phyloP scores from a whole-genome alignment of 2,113 vertebrate species.

The Orthonyx spaldingii region DNA sequence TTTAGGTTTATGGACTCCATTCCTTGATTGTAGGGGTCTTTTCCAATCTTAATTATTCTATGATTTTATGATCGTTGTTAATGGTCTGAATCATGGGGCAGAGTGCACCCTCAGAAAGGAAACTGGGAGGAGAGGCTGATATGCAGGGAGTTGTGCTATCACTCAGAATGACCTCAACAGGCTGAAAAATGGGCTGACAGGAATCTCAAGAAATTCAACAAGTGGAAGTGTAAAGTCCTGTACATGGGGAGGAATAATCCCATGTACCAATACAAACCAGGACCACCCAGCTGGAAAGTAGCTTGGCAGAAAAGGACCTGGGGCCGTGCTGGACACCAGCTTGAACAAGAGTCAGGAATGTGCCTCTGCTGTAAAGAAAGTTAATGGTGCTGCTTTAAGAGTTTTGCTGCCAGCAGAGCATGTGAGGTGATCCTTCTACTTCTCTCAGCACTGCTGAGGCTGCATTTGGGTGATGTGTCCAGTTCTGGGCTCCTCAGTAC shows the following conservation, averaged over 20 bases:
- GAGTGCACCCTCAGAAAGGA: not conserved
- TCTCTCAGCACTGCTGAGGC: not conserved
- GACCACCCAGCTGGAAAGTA: not conserved
- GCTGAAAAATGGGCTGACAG: not conserved
- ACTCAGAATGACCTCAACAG: not conserved
- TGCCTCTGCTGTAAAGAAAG: not conserved
- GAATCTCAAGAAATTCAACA: not conserved
- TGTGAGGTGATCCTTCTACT: not conserved
- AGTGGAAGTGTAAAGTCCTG: not conserved
- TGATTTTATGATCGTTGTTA: not conserved
- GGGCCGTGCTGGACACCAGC: fast-evolving
- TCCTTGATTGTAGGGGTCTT: not conserved
- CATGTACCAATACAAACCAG: fast-evolving
- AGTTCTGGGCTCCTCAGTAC: not conserved
- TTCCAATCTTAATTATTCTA: not conserved
- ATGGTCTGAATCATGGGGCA: not conserved
- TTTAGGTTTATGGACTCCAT: not conserved
- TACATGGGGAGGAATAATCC: fast-evolving
- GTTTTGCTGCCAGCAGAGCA: not conserved
- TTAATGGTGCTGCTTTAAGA: not conserved
- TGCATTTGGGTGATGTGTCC: not conserved
- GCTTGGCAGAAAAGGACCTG: not conserved
- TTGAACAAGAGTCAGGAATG: not conserved
- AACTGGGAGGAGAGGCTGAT: not conserved
- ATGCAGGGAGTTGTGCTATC: not conserved